Conservation (phyloP, 2,888 invertebrate genomes). For the Dascillus cervinus region DNA sequence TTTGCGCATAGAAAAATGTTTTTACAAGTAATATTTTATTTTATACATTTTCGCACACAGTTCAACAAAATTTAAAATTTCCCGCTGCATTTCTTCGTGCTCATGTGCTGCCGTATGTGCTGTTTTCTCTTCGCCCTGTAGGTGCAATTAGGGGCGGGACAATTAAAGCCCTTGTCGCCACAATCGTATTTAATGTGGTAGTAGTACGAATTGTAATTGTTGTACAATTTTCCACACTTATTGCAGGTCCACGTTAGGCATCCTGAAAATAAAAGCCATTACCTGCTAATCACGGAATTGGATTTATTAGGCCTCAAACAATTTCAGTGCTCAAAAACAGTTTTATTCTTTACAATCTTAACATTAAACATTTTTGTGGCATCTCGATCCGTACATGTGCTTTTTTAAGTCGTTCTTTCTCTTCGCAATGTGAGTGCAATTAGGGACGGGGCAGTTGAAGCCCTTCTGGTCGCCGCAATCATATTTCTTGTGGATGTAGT, state of each 20-base stretch:
- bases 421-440: constrained; percentile 57
- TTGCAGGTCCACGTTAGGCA: too few relatives aligned
- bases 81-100: neutral
- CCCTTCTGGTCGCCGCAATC: neutral
- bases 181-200: neutral
- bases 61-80: too few relatives aligned
- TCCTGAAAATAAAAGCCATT: too few relatives aligned
- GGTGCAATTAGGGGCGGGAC: constrained; percentile 26
- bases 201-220: neutral
- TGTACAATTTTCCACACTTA: neutral
- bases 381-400: constrained; percentile 6
- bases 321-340: too few relatives aligned
- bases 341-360: too few relatives aligned
- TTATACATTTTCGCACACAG: too few relatives aligned
- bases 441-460: neutral
- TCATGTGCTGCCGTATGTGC: constrained; percentile 12
- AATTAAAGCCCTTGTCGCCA: neutral
- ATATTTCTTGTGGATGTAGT: neutral
- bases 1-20: too few relatives aligned
- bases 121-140: constrained; percentile 54
- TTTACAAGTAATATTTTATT: too few relatives aligned
- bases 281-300: too few relatives aligned
- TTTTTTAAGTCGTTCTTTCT: constrained; percentile 13
- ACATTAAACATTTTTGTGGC: too few relatives aligned
- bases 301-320: too few relatives aligned